Evolutionary conservation across 2,113 vertebrate genomes (phyloP).

Genomic region (Spea bombifrons): DNA sequence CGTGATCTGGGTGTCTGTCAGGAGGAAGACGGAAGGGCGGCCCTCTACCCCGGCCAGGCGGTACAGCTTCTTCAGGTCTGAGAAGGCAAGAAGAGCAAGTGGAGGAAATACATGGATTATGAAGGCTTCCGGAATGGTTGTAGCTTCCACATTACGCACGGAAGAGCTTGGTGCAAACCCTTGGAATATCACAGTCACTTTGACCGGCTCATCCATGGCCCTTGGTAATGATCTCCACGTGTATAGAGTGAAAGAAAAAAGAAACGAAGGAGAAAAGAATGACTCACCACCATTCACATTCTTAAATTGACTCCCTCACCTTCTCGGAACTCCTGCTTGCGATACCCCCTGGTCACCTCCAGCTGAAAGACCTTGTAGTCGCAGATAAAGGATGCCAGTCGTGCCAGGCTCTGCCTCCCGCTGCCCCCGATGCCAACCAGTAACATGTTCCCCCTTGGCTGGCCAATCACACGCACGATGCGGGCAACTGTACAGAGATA

Average conservation of each 20-base stretch:
- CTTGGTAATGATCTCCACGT: too few relatives aligned
- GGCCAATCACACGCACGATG: conserved; percentile 81
- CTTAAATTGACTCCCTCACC: conserved; percentile 57
- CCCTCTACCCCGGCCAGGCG: conserved; percentile 75
- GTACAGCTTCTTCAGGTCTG: conserved; percentile 85
- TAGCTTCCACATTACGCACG: too few relatives aligned
- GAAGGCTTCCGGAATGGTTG: neutral
- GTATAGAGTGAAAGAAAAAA: neutral
- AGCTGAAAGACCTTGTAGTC: conserved; percentile 80
- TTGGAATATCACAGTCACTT: too few relatives aligned
- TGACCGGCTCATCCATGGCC: too few relatives aligned
- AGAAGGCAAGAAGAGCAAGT: neutral
- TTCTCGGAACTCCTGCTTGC: conserved; percentile 82
- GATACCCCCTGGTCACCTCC: conserved; percentile 82
- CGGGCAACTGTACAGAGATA: conserved; percentile 64
- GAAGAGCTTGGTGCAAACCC: too few relatives aligned
- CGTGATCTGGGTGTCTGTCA: conserved; percentile 79
- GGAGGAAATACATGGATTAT: neutral
- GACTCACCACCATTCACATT: too few relatives aligned
- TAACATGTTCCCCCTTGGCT: conserved; percentile 84
- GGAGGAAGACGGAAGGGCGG: conserved; percentile 79
- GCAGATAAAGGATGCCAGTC: conserved; percentile 77
- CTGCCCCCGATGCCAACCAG: conserved; percentile 84
- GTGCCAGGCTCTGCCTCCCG: conserved; percentile 80
- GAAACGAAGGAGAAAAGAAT: neutral